Percentiles rank a stretch among this genome's conserved stretches.
phyloP scores from a whole-genome alignment of 2,113 vertebrate species.

The Brachypteracias leptosomus region DNA sequence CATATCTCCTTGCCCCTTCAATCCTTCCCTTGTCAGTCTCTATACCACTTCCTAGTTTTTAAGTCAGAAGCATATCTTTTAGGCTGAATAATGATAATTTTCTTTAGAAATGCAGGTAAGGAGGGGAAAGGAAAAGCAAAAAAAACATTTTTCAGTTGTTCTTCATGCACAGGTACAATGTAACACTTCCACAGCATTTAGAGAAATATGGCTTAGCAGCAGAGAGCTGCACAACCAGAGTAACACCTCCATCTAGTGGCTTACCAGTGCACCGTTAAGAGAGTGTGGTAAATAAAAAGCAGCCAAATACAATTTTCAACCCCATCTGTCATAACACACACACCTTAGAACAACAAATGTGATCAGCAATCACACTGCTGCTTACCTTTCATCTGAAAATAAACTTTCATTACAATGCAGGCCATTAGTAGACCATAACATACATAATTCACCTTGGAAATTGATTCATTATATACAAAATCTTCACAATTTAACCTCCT shows the following conservation, averaged over 20 bases:
- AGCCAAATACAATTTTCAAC: neutral
- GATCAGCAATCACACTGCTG: neutral
- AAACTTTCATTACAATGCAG: neutral
- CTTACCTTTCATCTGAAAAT: neutral
- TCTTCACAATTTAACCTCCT: neutral
- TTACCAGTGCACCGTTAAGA: neutral
- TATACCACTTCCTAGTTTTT: neutral
- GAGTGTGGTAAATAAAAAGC: neutral
- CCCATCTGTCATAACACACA: neutral
- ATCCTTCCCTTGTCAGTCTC: neutral
- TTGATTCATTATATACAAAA: neutral
- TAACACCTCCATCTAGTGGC: conserved; percentile 61
- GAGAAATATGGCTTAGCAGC: neutral
- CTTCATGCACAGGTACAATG: neutral
- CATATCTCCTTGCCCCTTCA: neutral
- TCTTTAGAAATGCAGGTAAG: neutral
- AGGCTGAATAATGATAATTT: neutral
- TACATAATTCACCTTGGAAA: neutral
- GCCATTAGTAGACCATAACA: rapidly evolving
- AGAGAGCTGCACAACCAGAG: neutral
- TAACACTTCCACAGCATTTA: neutral
- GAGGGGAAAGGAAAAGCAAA: neutral
- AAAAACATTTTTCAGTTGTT: neutral
- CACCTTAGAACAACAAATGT: neutral
- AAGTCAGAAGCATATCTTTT: neutral